A percentile compares a stretch with the other conserved stretches of the same genome.
These are phyloP conservation scores for Eptatretus burgeri DNA, from an alignment of 2,113 vertebrate species.

Conservation along the genomic window DNA sequence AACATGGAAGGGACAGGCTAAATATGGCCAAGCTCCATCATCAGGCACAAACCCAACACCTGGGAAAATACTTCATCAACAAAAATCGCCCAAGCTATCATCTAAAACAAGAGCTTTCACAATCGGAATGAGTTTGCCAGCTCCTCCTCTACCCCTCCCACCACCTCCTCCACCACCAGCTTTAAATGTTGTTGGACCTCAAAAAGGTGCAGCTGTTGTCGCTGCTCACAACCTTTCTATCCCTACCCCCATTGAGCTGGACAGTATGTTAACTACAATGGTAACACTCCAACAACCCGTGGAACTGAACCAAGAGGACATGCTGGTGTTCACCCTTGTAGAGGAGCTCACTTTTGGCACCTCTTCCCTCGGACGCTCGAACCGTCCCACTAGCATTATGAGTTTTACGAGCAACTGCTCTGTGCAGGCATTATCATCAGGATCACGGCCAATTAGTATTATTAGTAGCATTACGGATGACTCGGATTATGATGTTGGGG, in stretches of 20 bases:
- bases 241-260: conserved; percentile 15
- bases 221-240: no score
- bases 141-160: no score
- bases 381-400: conserved; percentile 48
- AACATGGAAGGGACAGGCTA: no score
- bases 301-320: conserved; percentile 38
- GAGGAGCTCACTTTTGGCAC: conserved; percentile 41
- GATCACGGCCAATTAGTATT: conserved; percentile 48
- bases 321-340: conserved; percentile 38
- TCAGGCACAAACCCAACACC: no score
- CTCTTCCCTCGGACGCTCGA: conserved; percentile 18
- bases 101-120: no score
- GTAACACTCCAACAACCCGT: conserved; percentile 44
- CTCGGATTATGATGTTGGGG: conserved; percentile 27
- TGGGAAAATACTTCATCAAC: no score
- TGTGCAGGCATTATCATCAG: conserved; percentile 32
- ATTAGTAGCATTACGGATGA: conserved; percentile 60
- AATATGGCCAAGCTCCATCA: no score
- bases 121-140: no score
- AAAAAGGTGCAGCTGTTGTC: no score
- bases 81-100: no score
- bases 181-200: no score
- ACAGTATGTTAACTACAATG: conserved; percentile 32
- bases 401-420: conserved; percentile 67
- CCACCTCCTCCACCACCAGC: no score